A percentile compares a stretch with the other conserved stretches of the same genome.
Conservation (phyloP, 2,113 vertebrate genomes). For the Tragelaphus buxtoni region DNA sequence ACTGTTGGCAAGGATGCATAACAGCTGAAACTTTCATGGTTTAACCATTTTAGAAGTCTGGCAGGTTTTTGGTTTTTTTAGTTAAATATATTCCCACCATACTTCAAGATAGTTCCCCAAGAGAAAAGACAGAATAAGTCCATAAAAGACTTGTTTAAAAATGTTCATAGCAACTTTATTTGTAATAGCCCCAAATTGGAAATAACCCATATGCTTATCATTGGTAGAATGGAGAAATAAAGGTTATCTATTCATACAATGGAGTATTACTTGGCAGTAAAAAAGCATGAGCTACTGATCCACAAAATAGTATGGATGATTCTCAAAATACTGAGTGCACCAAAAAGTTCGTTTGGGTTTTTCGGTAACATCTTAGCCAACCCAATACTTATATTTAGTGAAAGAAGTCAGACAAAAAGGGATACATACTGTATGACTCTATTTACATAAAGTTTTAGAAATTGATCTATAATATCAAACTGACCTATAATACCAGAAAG, state of each 20-base stretch:
- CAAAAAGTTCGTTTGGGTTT: background rate
- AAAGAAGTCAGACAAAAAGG: background rate
- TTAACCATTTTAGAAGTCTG: background rate
- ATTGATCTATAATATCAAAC: background rate
- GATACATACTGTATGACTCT: background rate
- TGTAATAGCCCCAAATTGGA: background rate
- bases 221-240: background rate
- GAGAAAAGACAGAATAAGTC: background rate
- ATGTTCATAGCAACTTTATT: background rate
- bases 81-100: background rate
- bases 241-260: background rate
- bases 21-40: background rate
- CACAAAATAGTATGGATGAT: background rate
- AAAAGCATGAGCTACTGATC: background rate
- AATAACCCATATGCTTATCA: background rate
- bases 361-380: background rate
- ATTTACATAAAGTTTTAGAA: background rate
- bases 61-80: background rate
- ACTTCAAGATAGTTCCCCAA: background rate
- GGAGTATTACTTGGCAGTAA: background rate
- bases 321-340: background rate
- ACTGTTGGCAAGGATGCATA: background rate
- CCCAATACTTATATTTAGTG: background rate
- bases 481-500: background rate
- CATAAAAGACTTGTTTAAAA: background rate